Conservation (phyloP, 1,140 invertebrate genomes). For the Bilobella aurantiaca region DNA sequence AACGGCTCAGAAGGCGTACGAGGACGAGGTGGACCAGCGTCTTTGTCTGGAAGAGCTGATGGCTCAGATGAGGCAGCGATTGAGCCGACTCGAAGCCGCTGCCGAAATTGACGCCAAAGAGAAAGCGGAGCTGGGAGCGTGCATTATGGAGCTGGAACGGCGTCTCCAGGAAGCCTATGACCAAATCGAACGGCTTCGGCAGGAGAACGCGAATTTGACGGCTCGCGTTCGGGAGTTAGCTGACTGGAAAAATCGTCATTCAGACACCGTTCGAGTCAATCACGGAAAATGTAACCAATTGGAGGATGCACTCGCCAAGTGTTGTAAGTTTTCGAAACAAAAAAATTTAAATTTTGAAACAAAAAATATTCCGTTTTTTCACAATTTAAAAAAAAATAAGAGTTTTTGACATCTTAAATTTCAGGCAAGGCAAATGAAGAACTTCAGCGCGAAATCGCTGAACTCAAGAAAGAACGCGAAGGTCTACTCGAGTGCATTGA, state of each 20-base stretch:
- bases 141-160: constrained; percentile 18
- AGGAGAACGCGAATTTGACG: constrained; percentile 14
- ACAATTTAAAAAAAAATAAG: too few species aligned
- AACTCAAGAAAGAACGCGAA: not conserved
- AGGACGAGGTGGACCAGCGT: constrained; percentile 15
- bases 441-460: constrained; percentile 14
- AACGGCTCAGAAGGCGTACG: constrained; percentile 15
- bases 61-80: constrained; percentile 13
- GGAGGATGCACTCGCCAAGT: constrained; percentile 22
- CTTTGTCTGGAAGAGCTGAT: constrained; percentile 18
- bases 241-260: not conserved
- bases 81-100: constrained; percentile 11
- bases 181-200: not conserved
- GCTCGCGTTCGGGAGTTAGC: not conserved
- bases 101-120: constrained; percentile 17
- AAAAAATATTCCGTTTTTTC: too few species aligned
- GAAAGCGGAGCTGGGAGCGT: not conserved
- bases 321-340: constrained; percentile 21
- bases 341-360: too few species aligned
- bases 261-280: not conserved
- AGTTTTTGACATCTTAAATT: not conserved
- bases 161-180: constrained; percentile 8
- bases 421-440: constrained; percentile 12
- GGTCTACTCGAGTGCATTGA: not conserved
- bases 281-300: constrained; percentile 10